Evolutionary conservation across 35 echinoderm and acorn worm genomes (phyloP).

Genomic region (Heliocidaris erythrogramma): DNA sequence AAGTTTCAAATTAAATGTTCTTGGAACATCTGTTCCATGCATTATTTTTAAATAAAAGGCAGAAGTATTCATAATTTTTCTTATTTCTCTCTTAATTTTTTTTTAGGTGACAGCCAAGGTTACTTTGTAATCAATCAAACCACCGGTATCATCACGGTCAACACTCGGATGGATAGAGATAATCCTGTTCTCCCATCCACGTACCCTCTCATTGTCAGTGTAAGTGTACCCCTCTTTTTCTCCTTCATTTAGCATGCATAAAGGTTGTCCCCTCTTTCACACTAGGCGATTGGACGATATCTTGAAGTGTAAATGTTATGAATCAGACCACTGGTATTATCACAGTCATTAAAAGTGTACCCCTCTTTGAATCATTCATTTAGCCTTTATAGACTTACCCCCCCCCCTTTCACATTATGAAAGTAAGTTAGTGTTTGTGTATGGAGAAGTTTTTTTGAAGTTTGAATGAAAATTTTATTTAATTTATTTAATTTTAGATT

Average conservation of each 20-base stretch:
- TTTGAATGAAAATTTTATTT: too few relatives aligned
- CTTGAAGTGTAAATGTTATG: not conserved
- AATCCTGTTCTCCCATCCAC: slow-evolving; percentile 41
- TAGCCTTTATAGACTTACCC: too few relatives aligned
- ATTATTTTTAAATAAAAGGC: too few relatives aligned
- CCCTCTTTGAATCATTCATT: not conserved
- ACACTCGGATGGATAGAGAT: slow-evolving; percentile 57
- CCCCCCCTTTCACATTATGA: too few relatives aligned
- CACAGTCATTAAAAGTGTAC: slow-evolving; percentile 43
- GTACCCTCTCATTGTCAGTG: slow-evolving; percentile 70
- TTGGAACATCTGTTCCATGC: too few relatives aligned
- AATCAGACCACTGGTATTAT: slow-evolving; percentile 51
- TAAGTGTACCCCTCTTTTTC: slow-evolving; percentile 25
- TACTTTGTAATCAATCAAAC: slow-evolving; percentile 57
- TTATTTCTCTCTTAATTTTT: slow-evolving; percentile 25
- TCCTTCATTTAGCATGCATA: not conserved
- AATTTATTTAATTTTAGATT: too few relatives aligned
- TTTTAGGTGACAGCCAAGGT: slow-evolving; percentile 52
- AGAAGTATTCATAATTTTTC: too few relatives aligned
- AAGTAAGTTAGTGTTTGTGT: too few relatives aligned
- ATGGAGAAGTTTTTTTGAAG: too few relatives aligned
- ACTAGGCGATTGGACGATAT: too few relatives aligned
- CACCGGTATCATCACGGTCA: slow-evolving; percentile 56
- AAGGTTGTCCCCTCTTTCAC: not conserved
- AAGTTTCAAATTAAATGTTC: too few relatives aligned